Conservation (phyloP, 2,797 vertebrate genomes). For the Syngnathus acus region DNA sequence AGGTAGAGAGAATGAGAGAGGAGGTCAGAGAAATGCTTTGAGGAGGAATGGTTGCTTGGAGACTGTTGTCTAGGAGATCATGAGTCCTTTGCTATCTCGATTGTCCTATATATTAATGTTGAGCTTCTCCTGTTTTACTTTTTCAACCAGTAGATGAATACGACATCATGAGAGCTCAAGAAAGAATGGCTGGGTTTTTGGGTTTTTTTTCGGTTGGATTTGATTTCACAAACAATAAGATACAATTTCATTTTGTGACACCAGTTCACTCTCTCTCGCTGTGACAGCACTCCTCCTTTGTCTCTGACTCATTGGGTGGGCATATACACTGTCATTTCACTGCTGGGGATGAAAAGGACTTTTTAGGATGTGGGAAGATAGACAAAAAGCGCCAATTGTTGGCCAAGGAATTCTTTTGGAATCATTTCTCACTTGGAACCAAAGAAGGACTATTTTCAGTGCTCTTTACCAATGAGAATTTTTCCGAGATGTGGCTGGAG, state of each 20-base stretch:
- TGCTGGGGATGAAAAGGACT: conserved; percentile 18
- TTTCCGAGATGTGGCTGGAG: conserved; percentile 29
- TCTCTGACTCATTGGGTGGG: conserved; percentile 53
- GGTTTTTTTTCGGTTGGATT: not conserved
- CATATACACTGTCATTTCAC: conserved; percentile 33
- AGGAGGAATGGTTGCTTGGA: conserved; percentile 75
- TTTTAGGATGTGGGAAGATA: conserved; percentile 28
- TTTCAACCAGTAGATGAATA: not conserved
- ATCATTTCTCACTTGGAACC: conserved; percentile 38
- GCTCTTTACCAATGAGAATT: conserved; percentile 30
- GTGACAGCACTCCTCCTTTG: conserved; percentile 48
- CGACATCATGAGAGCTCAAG: too few relatives aligned
- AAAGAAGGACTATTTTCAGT: conserved; percentile 34
- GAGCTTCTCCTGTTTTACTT: conserved; percentile 28
- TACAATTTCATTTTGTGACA: conserved; percentile 35
- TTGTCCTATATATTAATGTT: conserved; percentile 60
- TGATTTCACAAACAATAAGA: conserved; percentile 19
- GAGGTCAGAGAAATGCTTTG: conserved; percentile 62
- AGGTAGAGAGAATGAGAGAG: conserved; percentile 8
- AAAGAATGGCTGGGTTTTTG: not conserved
- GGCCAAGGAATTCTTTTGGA: conserved; percentile 38
- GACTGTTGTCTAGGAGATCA: conserved; percentile 76
- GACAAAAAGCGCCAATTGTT: conserved; percentile 33
- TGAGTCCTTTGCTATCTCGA: conserved; percentile 63
- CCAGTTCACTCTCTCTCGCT: conserved; percentile 29